Evolutionary conservation across 2,888 invertebrate genomes (phyloP).

Genomic region (Rhopalosiphum nymphaeae): DNA sequence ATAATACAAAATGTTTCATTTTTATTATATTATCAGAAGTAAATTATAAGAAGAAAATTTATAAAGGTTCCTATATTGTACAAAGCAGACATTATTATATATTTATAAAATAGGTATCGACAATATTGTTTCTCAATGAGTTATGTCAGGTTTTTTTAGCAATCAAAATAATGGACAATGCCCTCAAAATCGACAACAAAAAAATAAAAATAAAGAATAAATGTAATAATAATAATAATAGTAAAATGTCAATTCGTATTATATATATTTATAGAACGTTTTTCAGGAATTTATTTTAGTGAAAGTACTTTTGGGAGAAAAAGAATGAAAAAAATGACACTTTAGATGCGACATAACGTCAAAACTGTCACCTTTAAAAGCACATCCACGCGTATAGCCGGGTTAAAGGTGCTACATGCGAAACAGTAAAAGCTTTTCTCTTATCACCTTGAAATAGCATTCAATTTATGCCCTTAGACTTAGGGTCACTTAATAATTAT

Average conservation of each 20-base stretch:
- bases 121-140: conserved; percentile 22
- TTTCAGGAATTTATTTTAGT: conserved; percentile 25
- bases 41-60: not conserved
- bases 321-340: conserved; percentile 34
- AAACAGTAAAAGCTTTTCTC: conserved; percentile 47
- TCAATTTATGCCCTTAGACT: not conserved
- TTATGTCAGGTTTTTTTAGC: conserved; percentile 31
- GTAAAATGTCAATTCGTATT: conserved; percentile 18
- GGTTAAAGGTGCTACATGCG: conserved; percentile 3
- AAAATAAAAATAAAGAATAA: not conserved
- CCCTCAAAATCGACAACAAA: conserved; percentile 3
- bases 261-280: not conserved
- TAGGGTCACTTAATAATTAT: conserved; percentile 30
- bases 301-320: conserved; percentile 3
- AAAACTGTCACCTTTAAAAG: conserved; percentile 57
- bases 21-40: not conserved
- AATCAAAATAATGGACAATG: conserved; percentile 30
- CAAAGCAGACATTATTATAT: not conserved
- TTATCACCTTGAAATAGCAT: conserved; percentile 9
- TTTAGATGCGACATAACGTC: conserved; percentile 37
- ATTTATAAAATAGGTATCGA: not conserved
- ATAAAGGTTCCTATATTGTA: not conserved
- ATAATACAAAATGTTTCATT: too few relatives aligned
- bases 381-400: not conserved
- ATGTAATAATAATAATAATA: conserved; percentile 32